Evolutionary conservation across 2,888 invertebrate species (phyloP).

Genomic region (Nymphalis urticae): DNA sequence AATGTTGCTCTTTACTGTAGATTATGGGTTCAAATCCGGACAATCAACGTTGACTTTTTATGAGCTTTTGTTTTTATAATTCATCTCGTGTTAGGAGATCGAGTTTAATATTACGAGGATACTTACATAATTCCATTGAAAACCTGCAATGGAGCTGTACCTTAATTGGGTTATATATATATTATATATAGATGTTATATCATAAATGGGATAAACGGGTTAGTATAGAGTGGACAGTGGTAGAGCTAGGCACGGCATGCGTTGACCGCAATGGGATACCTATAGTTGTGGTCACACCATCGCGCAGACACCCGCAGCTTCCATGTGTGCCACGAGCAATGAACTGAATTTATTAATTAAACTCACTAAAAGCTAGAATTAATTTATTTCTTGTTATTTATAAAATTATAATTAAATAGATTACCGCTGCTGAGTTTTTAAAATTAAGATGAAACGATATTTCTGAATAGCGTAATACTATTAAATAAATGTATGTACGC

Average conservation of each 20-base stretch:
- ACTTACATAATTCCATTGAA: too few relatives aligned
- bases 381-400: neutral
- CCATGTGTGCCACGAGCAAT: constrained; percentile 9
- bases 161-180: neutral
- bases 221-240: constrained; percentile 15
- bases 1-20: too few relatives aligned
- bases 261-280: constrained; percentile 25
- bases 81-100: too few relatives aligned
- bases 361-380: constrained; percentile 15
- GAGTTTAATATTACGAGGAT: too few relatives aligned
- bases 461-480: too few relatives aligned
- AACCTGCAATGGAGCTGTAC: too few relatives aligned
- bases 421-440: too few relatives aligned
- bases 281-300: constrained; percentile 20
- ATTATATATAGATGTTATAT: neutral
- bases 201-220: constrained; percentile 5
- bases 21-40: too few relatives aligned
- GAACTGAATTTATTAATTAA: constrained; percentile 17
- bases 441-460: too few relatives aligned
- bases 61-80: too few relatives aligned
- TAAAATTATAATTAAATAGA: neutral
- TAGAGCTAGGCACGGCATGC: constrained; percentile 12
- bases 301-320: constrained; percentile 22
- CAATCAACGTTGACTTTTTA: too few relatives aligned
- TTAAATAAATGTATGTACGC: too few relatives aligned